Evolutionary conservation across 2,888 invertebrate species (phyloP).

Genomic region (Acrobeloides nanus): DNA sequence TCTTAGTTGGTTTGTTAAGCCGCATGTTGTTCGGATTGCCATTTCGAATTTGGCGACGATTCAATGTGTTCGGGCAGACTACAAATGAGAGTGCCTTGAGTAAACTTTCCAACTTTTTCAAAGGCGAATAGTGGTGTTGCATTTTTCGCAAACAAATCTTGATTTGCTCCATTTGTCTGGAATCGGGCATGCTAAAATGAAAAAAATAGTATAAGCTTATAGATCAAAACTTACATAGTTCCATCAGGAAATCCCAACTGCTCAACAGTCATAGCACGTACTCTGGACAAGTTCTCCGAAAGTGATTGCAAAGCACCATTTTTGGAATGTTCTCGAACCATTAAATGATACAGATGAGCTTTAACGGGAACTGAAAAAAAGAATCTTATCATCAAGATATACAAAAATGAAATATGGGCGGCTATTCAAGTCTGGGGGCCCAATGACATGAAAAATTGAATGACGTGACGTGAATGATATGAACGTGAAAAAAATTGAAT

Average conservation of each 20-base stretch:
- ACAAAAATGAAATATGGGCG: not conserved
- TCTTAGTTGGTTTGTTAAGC: not conserved
- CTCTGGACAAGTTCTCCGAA: conserved; percentile 56
- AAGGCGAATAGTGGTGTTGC: conserved; percentile 81
- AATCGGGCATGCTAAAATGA: conserved; percentile 26
- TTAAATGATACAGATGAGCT: conserved; percentile 55
- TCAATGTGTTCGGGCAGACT: conserved; percentile 13
- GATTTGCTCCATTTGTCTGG: conserved; percentile 21
- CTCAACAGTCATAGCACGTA: conserved; percentile 56
- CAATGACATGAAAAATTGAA: not conserved
- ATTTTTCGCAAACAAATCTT: conserved; percentile 66
- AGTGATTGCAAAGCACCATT: conserved; percentile 56
- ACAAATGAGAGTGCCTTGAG: conserved; percentile 27
- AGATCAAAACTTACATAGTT: too few species aligned
- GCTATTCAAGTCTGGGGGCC: not conserved
- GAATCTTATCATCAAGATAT: not conserved
- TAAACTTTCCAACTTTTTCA: conserved; percentile 86
- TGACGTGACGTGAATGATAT: too few species aligned
- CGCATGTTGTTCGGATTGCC: too few species aligned
- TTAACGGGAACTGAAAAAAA: conserved; percentile 48
- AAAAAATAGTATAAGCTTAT: too few species aligned
- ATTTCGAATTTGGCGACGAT: too few species aligned
- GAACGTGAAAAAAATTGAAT: not conserved
- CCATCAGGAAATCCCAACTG: conserved; percentile 57
- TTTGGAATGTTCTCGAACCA: conserved; percentile 43